Base-by-base conservation (phyloP, 2,113 vertebrate genomes). In the Dipodomys merriami region DNA sequence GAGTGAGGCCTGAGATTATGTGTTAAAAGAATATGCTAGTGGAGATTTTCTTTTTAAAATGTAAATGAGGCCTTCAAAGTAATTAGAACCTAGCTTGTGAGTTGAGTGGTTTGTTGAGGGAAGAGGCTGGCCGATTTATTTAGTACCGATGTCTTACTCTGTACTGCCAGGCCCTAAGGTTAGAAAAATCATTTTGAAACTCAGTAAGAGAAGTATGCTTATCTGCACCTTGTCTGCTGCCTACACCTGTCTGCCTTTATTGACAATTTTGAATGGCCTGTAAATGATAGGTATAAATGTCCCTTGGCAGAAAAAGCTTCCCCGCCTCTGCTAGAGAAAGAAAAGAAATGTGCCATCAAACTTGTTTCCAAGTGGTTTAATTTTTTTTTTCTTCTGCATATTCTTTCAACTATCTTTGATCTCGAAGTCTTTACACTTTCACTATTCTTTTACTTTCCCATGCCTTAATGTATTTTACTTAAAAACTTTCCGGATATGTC, bases 391-490 rank as follows among this genome's bases (percentile, higher is more conserved):
- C 16, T 22, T 62, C 7, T 18, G 3, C 20, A 6, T 33, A 16
- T 57, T 88, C 23, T 88, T 22, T 83, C 74, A 22, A 85, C 46
- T n/a, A 72, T 23, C 18, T 81, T 77, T 39, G 12, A 86, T 30
- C 72, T 77, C 27, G n/a, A 83, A 73, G 7, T 33, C 6, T 90
- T 74, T 83, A 33, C 94, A 85, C 57, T 78, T 57, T 33, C 69
- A 20, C 6, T 9, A 73, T 83, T 84, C 39, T 89, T 83, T 93
- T 27, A 6, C 64, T 86, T 49, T 86, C 57, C 27, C 77, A 9
- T 46, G 8, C 39, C 46, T 77, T 68, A 30, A 22, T 90, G 7
- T 87, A 64, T 90, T 92, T 94, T 90, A 65, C 65, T 93, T 69
- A 74, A 71, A 88, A 88, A 90, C 65, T 30, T 67, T 91, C 4